Conservation (phyloP, 2,113 vertebrate genomes). For the Zootoca vivipara region DNA sequence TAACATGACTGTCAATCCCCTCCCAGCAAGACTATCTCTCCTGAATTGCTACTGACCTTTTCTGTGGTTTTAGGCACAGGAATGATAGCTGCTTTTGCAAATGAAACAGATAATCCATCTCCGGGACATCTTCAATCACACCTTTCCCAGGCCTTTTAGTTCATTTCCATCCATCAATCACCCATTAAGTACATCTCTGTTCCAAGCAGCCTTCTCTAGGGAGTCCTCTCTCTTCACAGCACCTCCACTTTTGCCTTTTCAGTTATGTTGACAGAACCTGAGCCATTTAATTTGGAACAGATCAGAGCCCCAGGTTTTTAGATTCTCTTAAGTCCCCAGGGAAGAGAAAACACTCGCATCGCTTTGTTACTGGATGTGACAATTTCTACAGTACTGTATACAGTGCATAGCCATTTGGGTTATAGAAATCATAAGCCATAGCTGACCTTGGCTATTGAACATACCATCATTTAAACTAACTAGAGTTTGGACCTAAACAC, state of each 20-base stretch:
- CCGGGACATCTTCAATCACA: not conserved
- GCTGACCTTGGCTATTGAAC: not conserved
- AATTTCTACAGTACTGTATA: not conserved
- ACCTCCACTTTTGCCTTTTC: not conserved
- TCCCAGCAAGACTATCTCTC: not conserved
- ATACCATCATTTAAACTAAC: not conserved
- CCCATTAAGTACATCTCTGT: not conserved
- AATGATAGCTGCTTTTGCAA: not conserved
- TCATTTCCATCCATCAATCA: slow-evolving; percentile 26
- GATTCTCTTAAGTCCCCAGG: not conserved
- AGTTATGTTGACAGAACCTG: slow-evolving; percentile 1
- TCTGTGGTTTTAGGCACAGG: not conserved
- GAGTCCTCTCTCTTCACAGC: not conserved
- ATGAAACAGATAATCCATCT: slow-evolving; percentile 7
- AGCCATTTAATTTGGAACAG: slow-evolving; percentile 10
- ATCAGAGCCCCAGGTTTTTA: not conserved
- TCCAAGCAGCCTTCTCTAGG: not conserved
- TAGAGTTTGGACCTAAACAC: no score
- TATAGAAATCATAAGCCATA: not conserved
- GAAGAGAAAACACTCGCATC: not conserved
- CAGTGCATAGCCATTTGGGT: not conserved
- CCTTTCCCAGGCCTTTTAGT: not conserved
- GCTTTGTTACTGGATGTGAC: not conserved
- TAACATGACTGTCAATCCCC: slow-evolving; percentile 12
- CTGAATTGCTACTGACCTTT: slow-evolving; percentile 16